phyloP scores from a whole-genome alignment of 2,797 vertebrate genomes.

The Linurgus olivaceus region DNA sequence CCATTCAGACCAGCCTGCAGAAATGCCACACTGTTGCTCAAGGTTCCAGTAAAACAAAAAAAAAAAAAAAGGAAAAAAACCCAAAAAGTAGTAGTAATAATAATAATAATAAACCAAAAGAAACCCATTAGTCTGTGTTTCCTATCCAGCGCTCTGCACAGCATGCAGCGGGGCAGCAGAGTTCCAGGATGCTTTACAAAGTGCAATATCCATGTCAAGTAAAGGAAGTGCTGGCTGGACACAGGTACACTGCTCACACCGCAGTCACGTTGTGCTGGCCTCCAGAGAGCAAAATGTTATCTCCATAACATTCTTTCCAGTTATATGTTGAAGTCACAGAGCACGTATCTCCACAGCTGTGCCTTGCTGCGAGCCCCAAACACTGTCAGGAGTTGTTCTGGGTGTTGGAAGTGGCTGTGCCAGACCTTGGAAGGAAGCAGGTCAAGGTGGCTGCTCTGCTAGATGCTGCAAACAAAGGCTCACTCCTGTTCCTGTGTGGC shows the following conservation, averaged over 20 bases:
- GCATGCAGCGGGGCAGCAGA: conserved; percentile 53
- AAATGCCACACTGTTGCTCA: conserved; percentile 47
- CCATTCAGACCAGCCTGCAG: conserved; percentile 10
- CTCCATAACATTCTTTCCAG: conserved; percentile 31
- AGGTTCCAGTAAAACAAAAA: conserved; percentile 9
- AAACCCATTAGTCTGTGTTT: conserved; percentile 54
- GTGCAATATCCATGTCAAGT: conserved; percentile 64
- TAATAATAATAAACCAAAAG: conserved; percentile 18
- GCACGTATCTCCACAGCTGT: neutral
- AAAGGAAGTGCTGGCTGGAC: conserved; percentile 57
- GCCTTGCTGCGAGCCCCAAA: neutral
- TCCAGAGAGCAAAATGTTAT: neutral
- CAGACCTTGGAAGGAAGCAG: neutral
- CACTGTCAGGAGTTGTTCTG: neutral
- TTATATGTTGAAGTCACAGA: conserved; percentile 21
- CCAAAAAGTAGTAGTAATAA: neutral
- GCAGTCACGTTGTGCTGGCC: conserved; percentile 21
- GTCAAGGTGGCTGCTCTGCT: neutral
- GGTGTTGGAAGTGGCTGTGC: neutral
- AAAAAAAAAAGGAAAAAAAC: neutral
- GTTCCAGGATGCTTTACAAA: conserved; percentile 55
- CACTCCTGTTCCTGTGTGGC: neutral
- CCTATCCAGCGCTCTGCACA: conserved; percentile 57
- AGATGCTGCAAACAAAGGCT: neutral
- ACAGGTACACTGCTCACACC: conserved; percentile 31